Evolutionary conservation across 2,113 vertebrate species (phyloP), one percentile per base, ranked within the genome.

Genomic region (Solea solea): DNA sequence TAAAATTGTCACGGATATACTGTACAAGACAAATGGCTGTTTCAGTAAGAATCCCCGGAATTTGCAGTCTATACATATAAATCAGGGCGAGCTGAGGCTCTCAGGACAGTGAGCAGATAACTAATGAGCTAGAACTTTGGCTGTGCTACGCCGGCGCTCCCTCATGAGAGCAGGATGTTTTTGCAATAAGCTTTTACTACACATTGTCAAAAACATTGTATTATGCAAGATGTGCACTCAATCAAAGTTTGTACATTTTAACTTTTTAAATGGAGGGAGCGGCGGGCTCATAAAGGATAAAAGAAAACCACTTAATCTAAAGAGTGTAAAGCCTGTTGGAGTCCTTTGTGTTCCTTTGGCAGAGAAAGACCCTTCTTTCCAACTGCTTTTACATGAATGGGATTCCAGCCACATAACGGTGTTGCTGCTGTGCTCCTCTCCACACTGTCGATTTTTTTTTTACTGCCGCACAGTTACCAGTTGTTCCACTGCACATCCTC

Each of bases 41-140:
- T 64, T 74, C 76, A 63, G 78, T 74, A 79, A 28, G 81, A 86
- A 84, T 89, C 58, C 48, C 65, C 55, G 70, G 82, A 74, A 87
- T 85, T 66, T 15, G n/a, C 21, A 3, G 69, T 84, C 73, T 85
- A 76, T 83, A 89, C 83, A 88, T 84, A 81, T 70, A 84, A 84
- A 91, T 80, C 77, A 70, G 69, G 79, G 57, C 70, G 66, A 65
- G 70, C 66, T 61, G 71, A 78, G 46, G 74, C 74, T 72, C 85
- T 76, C 45, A 42, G 77, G 74, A 74, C 44, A 12, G 67, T 61
- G 50, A 63, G 45, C 53, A 83, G 68, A 90, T 76, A 84, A 78
- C 68, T 61, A 73, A 85, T 49, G 61, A 74, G 62, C 21, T 58
- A 67, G 49, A 80, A 80, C 51, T 74, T 64, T 72, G 66, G 69